Evolutionary conservation across 2,888 invertebrate species (phyloP).

Genomic region (Clivina fossor): DNA sequence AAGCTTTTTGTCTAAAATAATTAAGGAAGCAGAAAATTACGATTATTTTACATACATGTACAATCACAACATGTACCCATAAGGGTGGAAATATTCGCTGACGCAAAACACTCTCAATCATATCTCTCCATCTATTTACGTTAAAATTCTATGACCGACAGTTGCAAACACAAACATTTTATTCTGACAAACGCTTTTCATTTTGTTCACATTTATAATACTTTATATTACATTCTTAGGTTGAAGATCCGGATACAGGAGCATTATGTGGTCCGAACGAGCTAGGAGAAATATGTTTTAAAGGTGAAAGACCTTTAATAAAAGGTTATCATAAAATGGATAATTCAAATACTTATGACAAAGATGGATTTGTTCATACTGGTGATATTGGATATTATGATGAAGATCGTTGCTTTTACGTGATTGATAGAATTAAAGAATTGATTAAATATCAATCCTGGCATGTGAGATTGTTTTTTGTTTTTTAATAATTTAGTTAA

Average conservation of each 20-base stretch:
- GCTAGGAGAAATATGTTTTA: conserved; percentile 58
- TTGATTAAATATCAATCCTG: conserved; percentile 56
- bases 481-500: no score
- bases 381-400: conserved; percentile 59
- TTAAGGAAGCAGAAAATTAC: no score
- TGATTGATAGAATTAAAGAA: conserved; percentile 57
- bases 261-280: conserved; percentile 53
- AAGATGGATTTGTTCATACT: conserved; percentile 56
- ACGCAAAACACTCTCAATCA: no score
- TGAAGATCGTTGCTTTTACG: conserved; percentile 54
- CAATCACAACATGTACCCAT: no score
- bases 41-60: no score
- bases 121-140: no score
- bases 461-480: no score
- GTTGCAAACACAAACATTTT: no score
- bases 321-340: conserved; percentile 56
- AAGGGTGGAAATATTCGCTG: no score
- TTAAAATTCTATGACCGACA: no score
- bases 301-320: conserved; percentile 48
- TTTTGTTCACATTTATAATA: background rate
- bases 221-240: conserved; percentile 53
- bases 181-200: background rate
- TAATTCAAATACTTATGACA: no score
- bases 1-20: no score
- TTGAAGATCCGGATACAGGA: conserved; percentile 53